Base-by-base conservation (phyloP, 2,113 vertebrate species). In the Cynopterus brachyotis region DNA sequence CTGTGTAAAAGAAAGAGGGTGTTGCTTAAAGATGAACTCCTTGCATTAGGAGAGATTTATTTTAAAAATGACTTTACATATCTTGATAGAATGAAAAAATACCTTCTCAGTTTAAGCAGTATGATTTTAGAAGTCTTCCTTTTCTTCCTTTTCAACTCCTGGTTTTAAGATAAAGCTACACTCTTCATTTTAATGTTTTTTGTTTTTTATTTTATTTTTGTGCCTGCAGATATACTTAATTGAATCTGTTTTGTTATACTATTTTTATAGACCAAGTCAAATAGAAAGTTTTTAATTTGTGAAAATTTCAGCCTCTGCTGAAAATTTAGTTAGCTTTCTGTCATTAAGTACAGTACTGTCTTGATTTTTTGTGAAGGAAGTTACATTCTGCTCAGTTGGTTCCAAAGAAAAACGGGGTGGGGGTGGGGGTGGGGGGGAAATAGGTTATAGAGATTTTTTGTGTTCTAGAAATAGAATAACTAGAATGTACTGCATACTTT, bases 401-500 rank as follows among this genome's bases (percentile, higher is more conserved):
- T 96, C 94, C 17, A 24, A 88, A 28, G 24, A 95, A 70, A 95
- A 95, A 97, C 55, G 94, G 94, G 94, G 55, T 78, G 57, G 86
- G 96, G 94, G 55, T 78, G 57, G 86, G 96, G n/a, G n/a, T n/a
- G n/a, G 94, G 55, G 80, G 57, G 86, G 96, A 97, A 97, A 97
- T 98, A 93, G 76, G 79, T 96, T 98, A 97, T 94, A 76, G 67
- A 94, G 75, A 42, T n/a, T 92, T 97, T 87, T 98, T 47, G 15
- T 87, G 95, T 96, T 98, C 79, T 97, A 95, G 93, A 91, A 98
- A 89, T 57, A 69, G 78, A 91, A 47, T 87, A 95, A 87, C 79
- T 96, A 94, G 67, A 97, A 95, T 86, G 76, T 98, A 85, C 96
- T 96, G 89, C 94, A 96, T 97, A 92, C 64, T 95, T 97, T 97